Evolutionary conservation across 2,797 vertebrate species (phyloP).

Genomic region (Intellagama lesueurii): DNA sequence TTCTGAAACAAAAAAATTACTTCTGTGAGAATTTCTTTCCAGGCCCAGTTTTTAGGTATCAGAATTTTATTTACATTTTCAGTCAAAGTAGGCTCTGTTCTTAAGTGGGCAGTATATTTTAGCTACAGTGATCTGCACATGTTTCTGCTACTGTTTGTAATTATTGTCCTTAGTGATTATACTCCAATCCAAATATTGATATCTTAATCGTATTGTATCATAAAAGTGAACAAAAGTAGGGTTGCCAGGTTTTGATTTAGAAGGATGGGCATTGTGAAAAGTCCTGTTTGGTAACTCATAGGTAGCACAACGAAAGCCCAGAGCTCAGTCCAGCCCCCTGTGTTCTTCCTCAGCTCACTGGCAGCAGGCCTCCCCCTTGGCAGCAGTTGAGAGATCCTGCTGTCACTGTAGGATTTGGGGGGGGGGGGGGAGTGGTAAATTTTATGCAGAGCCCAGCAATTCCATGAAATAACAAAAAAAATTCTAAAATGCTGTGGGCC

Average conservation of each 20-base stretch:
- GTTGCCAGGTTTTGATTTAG: background rate
- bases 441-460: background rate
- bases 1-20: background rate
- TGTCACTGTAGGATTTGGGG: background rate
- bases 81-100: background rate
- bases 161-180: conserved; percentile 42
- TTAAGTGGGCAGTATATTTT: background rate
- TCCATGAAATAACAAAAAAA: background rate
- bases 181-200: conserved; percentile 5
- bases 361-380: background rate
- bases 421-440: background rate
- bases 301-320: background rate
- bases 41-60: background rate
- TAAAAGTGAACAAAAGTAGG: conserved; percentile 5
- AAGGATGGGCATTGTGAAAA: background rate
- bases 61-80: background rate
- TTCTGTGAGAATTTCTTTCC: background rate
- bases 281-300: background rate
- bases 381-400: background rate
- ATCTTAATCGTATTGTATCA: background rate
- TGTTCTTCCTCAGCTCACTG: background rate
- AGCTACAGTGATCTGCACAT: background rate
- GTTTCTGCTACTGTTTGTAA: conserved; percentile 1
- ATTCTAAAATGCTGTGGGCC: background rate
- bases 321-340: background rate